Base-by-base conservation (phyloP, 2,113 vertebrate genomes). In the Phaetusa simplex region DNA sequence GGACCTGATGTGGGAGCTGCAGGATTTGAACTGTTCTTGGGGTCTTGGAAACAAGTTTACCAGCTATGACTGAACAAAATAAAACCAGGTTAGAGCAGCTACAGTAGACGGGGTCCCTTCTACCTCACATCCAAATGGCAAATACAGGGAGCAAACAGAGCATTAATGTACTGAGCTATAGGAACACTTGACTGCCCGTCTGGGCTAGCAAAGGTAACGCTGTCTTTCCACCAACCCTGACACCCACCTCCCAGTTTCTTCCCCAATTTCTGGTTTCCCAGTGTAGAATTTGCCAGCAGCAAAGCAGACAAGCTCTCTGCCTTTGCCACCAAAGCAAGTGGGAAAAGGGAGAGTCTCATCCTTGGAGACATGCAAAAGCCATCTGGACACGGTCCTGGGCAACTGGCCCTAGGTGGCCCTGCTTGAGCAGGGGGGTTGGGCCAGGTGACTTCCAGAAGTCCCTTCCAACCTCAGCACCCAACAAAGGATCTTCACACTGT, bases 271-370 rank as follows among this genome's bases (percentile, higher is more conserved):
- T 69, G 9, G 49, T 65, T 65, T 58, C 86, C 49, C 32, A 34
- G 66, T 18, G 49, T n/a, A 93, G 66, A 71, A 82, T 77, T 82
- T 65, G 78, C 81, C 78, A 80, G 69, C 73, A 91, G 90, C 80
- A 65, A 82, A 81, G 65, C 56, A 94, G 49, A 36, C 77, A 79
- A 78, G 65, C 61, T 91, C 84, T 62, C 62, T 91, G 49, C 74
- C 45, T 89, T 82, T 73, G 52, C n/a, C 55, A 62, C 36, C 26
- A 43, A 73, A 88, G 49, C 47, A 49, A 43, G 73, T 36, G 21
- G 42, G 53, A 74, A 74, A 81, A 82, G 42, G 47, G 43, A 71
- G 34, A 3, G 0, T 45, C 73, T 88, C 11, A 23, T 32, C 58
- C 53, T 47, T 47, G 38, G 71, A 86, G 62, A 70, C 3, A 9